Base-by-base conservation (phyloP, 1,140 invertebrate genomes). In the Tachypleus tridentatus region DNA sequence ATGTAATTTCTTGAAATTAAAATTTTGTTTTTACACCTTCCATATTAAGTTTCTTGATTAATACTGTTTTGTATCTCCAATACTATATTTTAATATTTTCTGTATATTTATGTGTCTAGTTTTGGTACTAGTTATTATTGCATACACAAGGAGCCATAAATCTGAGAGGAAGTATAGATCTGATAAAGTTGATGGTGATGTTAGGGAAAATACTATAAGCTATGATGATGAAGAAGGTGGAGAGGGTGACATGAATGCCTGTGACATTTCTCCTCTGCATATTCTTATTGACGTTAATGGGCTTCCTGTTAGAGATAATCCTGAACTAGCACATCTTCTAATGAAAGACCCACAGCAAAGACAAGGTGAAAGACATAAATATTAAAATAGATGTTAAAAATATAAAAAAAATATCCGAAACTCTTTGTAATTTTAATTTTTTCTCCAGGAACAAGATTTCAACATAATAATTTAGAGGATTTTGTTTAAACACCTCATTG, bases 131-230 rank as follows among this genome's bases (percentile, higher is more conserved):
- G 88, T 97, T 61, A 93, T 96, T 76, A 90, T 97, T 67, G 89
- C 95, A 2, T 96, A 95, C 79, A 93, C 91, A 72, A 86, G 92
- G 64, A 84, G 89, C 70, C 83, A 90, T 64, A 88, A 93, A 89
- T 54, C 91, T 87, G 80, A 94, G 93, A 75, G 96, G 47, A 79
- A 97, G 74, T 97, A 97, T 64, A 74, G 77, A 76, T 87, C 93
- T 5, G 93, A 93, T 74, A 93, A 97, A 53, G 91, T 93, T 9
- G 93, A 97, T 74, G 94, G 97, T 74, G 96, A 98, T 75, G 93
- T 98, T n/a, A 83, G 95, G 71, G 96, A 98, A 77, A 98, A 97
- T 77, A 97, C 98, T 63, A 97, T 98, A 71, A 95, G 95, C 76
- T 98, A 98, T 73, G 93, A 97, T 71, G 95, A 98, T 76, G 95